Evolutionary conservation across 2,797 vertebrate species (phyloP), one percentile per base, ranked within the genome.

Genomic region (Anabas testudineus): DNA sequence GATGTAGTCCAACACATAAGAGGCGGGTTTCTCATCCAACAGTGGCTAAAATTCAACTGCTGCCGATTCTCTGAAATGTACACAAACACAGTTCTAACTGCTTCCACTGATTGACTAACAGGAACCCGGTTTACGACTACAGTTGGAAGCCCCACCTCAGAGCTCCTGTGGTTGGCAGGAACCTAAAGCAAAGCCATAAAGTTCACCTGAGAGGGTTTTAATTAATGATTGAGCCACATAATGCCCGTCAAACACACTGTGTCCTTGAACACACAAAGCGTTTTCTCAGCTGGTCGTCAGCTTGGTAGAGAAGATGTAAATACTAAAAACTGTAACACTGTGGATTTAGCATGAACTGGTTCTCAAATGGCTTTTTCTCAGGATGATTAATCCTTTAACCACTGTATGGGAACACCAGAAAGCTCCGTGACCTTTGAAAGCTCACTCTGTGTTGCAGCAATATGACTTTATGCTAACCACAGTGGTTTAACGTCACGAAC

Each of bases 241-340:
- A 51, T 32, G 32, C 0, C n/a, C 39, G 28, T 34, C 52, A 42
- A 68, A 59, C 2, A 24, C 43, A 15, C 9, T 0, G 14, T 75
- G 78, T 41, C 84, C 83, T 89, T 87, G 78, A 80, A 43, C 21
- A 45, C 30, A 72, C 48, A 45, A 21, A 45, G 43, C 5, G 10
- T 28, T 18, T 1, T 26, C 37, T 47, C 21, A 19, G 18, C 41
- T 18, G 39, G 1, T 39, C 37, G 39, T 45, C 46, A 21, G 19
- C 28, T 16, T 36, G 16, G 30, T 7, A 12, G 37, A 22, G 9
- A 46, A 28, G 49, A 55, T 15, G 14, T 5, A 41, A 41, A 41
- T 41, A 41, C 37, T 16, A 41, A 15, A 41, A 41, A 3, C 43
- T 43, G 7, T n/a, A 43, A 43, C 18, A 9, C 41, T 43, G 34